Evolutionary conservation across 1,140 invertebrate species (phyloP), one percentile per base, ranked within the genome.

Genomic region (Drosophila ogumai): DNA sequence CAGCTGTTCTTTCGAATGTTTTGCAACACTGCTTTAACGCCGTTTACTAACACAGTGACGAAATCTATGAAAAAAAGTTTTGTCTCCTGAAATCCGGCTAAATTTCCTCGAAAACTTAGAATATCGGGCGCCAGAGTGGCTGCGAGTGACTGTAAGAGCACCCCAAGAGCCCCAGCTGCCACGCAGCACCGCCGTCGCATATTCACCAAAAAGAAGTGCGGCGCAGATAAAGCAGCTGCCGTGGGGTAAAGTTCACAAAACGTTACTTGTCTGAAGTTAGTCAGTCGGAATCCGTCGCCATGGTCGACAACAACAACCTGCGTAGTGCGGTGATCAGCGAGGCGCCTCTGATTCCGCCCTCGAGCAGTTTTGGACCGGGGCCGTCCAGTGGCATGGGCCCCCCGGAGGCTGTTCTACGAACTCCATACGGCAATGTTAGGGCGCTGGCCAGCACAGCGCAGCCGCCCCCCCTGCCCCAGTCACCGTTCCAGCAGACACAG

Each of bases 401-500:
- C 6, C 64, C 75, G 6, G 78, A 81, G 38, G 56, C 81, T 10
- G 61, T 76, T 22, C 46, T 87, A 15, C 65, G 75, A n/a, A 92
- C 91, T 2, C 91, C 91, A 0, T 87, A 87, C 28, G 91, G 91
- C 3, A 92, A 92, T 64, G 84, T 92, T 10, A 43, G 91, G n/a
- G 71, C 91, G 3, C 75, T 92, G 6, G 47, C 86, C 25, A 61
- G 34, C 1, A 72, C 44, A 25, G 44, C 79, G 3, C 86, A 86
- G 34, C 91, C 91, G 0, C 86, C 88, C n/a, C 91, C 91, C 13
- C 43, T 92, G 13, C 91, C 91, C 8, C 81, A 79, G 41, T 65
- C 81, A 0, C 91, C 84, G 8, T 65, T 79, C 17, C 81, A 85
- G 32, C 86, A 88, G 38, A 71, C 31, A 13, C 74, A 82, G 43